Evolutionary conservation across 2,888 invertebrate genomes (phyloP).

Genomic region (Zeuzera pyrina): DNA sequence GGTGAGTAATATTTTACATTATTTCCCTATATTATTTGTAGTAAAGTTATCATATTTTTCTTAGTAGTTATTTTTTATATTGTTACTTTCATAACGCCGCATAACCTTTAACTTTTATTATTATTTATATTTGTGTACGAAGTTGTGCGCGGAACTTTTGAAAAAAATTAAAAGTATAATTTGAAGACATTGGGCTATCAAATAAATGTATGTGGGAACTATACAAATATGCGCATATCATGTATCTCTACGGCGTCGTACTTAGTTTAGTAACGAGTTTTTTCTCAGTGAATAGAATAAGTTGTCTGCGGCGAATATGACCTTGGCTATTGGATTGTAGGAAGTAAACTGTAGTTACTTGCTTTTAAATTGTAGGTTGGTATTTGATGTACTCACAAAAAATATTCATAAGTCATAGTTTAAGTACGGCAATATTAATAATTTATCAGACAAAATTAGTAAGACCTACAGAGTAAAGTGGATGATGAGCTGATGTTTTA

Average conservation of each 20-base stretch:
- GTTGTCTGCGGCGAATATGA: conserved; percentile 60
- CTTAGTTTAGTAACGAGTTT: conserved; percentile 52
- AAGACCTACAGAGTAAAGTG: too few species aligned
- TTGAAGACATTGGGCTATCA: not conserved
- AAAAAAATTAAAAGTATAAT: conserved; percentile 17
- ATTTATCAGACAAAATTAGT: not conserved
- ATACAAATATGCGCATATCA: not conserved
- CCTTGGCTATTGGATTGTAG: conserved; percentile 73
- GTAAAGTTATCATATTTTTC: conserved; percentile 6
- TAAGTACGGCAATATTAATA: conserved; percentile 24
- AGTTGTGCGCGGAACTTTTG: conserved; percentile 60
- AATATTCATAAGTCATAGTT: conserved; percentile 51
- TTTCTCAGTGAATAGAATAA: conserved; percentile 59
- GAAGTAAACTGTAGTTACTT: conserved; percentile 70
- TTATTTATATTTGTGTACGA: conserved; percentile 34
- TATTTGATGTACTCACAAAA: conserved; percentile 70
- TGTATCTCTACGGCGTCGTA: conserved; percentile 16
- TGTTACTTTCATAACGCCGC: conserved; percentile 18
- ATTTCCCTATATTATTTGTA: conserved; percentile 8
- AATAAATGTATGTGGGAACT: not conserved
- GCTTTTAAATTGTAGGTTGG: conserved; percentile 70
- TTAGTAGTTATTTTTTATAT: not conserved
- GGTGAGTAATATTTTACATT: conserved; percentile 75
- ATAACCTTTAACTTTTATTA: conserved; percentile 49
- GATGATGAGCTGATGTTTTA: too few species aligned